Percentiles rank a stretch among this genome's conserved stretches.
phyloP scores from a whole-genome alignment of 2,113 vertebrate genomes.

The Scytalopus superciliaris region DNA sequence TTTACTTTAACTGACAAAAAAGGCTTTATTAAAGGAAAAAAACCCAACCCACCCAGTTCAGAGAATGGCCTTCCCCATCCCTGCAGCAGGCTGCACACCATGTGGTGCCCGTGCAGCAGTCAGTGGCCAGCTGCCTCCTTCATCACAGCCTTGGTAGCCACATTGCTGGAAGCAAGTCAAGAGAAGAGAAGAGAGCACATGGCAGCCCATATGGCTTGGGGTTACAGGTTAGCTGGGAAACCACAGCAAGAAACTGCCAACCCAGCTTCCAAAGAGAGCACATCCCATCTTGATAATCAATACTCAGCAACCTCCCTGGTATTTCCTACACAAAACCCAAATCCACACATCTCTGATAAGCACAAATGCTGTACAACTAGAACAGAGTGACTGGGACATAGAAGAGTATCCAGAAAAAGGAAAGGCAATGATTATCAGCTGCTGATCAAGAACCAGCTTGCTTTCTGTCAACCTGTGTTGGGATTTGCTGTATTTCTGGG shows the following conservation, averaged over 20 bases:
- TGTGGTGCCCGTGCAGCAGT: conserved; percentile 4
- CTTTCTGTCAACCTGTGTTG: neutral
- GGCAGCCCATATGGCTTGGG: conserved; percentile 13
- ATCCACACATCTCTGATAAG: neutral
- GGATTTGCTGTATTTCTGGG: neutral
- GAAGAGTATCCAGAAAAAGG: neutral
- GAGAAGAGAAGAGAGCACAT: neutral
- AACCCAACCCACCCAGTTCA: neutral
- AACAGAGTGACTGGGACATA: neutral
- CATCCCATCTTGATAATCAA: neutral
- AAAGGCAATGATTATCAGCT: neutral
- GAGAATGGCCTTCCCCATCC: neutral
- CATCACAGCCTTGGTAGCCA: neutral
- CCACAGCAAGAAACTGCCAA: neutral
- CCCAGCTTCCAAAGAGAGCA: neutral
- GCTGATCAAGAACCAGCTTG: neutral
- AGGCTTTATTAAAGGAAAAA: neutral
- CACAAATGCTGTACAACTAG: neutral
- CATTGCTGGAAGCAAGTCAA: neutral
- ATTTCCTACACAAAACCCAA: neutral
- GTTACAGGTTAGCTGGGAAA: neutral
- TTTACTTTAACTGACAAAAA: neutral
- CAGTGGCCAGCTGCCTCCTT: conserved; percentile 28
- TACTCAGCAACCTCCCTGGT: neutral
- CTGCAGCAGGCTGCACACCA: neutral